Conservation (phyloP, 2,113 vertebrate genomes). For the Petromus typicus region DNA sequence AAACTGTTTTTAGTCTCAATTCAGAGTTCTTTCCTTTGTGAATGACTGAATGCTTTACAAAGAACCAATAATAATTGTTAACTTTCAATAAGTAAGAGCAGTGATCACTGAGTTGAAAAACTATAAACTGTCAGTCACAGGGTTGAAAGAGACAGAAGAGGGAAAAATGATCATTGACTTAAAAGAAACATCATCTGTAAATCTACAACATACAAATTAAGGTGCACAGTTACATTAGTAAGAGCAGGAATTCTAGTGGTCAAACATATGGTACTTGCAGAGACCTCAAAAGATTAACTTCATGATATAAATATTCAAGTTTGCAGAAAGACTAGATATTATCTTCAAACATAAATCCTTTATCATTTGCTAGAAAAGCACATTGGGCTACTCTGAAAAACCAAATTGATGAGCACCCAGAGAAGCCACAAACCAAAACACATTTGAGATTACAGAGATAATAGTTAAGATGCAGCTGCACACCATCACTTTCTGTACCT, state of each 20-base stretch:
- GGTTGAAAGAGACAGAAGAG: background rate
- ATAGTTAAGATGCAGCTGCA: background rate
- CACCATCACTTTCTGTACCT: background rate
- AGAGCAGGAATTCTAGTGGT: background rate
- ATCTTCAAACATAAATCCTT: background rate
- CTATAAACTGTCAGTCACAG: background rate
- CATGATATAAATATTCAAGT: constrained; percentile 28
- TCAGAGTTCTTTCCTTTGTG: background rate
- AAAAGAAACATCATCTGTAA: background rate
- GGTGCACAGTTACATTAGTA: background rate
- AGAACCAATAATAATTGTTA: constrained; percentile 23
- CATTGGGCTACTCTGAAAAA: constrained; percentile 31
- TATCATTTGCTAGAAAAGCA: constrained; percentile 24
- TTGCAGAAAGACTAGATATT: background rate
- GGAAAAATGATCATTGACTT: background rate
- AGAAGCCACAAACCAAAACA: constrained; percentile 54
- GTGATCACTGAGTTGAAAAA: background rate
- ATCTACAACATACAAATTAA: background rate
- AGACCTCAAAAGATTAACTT: background rate
- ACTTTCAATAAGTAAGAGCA: background rate
- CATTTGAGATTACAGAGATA: constrained; percentile 45
- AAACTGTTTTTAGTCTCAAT: background rate
- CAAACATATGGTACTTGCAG: background rate
- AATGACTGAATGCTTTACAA: constrained; percentile 49
- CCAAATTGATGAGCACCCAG: background rate